These are phyloP conservation scores for Leucosticte australis DNA, from an alignment of 2,113 vertebrate genomes.

Conservation along the genomic window DNA sequence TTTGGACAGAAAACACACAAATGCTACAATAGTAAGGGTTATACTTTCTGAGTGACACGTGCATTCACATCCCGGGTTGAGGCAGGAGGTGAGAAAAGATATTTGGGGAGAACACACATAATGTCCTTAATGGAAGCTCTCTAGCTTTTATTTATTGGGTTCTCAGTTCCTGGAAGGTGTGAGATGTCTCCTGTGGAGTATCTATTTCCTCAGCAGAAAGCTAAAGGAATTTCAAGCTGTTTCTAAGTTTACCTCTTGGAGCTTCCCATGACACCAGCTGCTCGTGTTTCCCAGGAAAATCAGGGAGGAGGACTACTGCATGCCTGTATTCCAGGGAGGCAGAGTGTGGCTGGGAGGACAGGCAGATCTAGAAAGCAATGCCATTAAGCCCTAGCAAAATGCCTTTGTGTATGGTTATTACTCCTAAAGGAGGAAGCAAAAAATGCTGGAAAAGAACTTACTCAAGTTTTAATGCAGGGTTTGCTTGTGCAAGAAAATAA, in stretches of 20 bases:
- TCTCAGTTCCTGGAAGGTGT: neutral
- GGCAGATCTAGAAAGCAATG: neutral
- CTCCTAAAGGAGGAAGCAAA: neutral
- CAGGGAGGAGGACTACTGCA: neutral
- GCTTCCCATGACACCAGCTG: neutral
- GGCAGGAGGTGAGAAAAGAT: neutral
- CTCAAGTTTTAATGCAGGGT: neutral
- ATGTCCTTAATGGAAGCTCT: neutral
- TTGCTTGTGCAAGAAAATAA: neutral
- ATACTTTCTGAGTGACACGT: neutral
- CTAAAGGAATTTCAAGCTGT: neutral
- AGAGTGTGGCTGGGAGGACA: neutral
- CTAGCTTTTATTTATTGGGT: neutral
- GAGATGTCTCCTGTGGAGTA: neutral
- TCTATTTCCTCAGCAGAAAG: neutral
- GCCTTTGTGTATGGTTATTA: neutral
- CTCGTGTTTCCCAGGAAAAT: constrained; percentile 7
- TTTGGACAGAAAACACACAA: neutral
- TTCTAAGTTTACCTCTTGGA: constrained; percentile 28
- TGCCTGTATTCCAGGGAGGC: neutral
- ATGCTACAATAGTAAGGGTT: neutral
- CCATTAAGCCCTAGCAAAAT: neutral
- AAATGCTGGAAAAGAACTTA: neutral
- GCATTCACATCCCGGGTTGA: neutral
- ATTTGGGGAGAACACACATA: neutral